Conservation (phyloP, 2,113 vertebrate species). For the Callipepla squamata region DNA sequence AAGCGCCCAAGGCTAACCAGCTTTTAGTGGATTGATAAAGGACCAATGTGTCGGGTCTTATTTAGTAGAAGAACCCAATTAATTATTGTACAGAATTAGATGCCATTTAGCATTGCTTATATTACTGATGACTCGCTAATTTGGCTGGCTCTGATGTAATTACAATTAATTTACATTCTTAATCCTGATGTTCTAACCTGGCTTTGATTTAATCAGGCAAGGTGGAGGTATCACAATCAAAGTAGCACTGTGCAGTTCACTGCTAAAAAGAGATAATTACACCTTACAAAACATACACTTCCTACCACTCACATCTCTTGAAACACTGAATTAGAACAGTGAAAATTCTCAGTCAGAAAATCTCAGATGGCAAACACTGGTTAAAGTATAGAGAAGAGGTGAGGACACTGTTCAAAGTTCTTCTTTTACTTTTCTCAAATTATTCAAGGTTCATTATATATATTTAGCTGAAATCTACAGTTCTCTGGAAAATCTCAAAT, state of each 20-base stretch:
- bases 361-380: not conserved
- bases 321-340: constrained; percentile 15
- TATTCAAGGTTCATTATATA: not conserved
- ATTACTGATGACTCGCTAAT: constrained; percentile 69
- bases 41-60: constrained; percentile 43
- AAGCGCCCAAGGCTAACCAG: constrained; percentile 43
- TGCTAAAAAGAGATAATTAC: constrained; percentile 58
- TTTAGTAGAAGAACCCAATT: constrained; percentile 66
- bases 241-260: constrained; percentile 30
- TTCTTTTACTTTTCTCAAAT: not conserved
- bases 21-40: constrained; percentile 52
- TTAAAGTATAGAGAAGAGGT: not conserved
- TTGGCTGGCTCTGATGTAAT: constrained; percentile 68
- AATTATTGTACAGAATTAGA: constrained; percentile 71
- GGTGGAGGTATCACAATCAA: constrained; percentile 68
- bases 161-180: constrained; percentile 70
- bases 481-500: not conserved
- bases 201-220: constrained; percentile 67
- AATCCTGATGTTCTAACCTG: constrained; percentile 69
- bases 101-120: constrained; percentile 70
- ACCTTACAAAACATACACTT: constrained; percentile 38
- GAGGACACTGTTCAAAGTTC: not conserved
- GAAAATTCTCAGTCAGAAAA: constrained; percentile 1
- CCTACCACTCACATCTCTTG: not conserved
- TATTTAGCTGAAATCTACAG: not conserved